A percentile compares a stretch with the other conserved stretches of the same genome.
These are phyloP conservation scores for Philonicus albiceps DNA, from an alignment of 2,888 invertebrate genomes.

Conservation along the genomic window DNA sequence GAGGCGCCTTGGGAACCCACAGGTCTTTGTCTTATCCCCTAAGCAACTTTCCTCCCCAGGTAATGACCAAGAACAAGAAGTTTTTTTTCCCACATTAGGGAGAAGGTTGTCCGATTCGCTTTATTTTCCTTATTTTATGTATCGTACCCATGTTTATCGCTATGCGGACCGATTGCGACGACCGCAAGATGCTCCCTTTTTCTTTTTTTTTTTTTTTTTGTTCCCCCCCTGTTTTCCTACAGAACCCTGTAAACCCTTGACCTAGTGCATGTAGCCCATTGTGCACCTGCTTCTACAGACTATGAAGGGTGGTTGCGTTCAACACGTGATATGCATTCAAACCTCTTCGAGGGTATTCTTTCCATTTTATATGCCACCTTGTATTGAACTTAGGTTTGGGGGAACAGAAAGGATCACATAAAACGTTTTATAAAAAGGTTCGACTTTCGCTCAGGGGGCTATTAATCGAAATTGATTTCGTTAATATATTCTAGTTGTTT, in stretches of 20 bases:
- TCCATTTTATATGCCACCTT: not conserved
- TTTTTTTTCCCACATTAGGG: slow-evolving; percentile 35
- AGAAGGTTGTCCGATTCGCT: slow-evolving; percentile 17
- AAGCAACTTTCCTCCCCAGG: slow-evolving; percentile 17
- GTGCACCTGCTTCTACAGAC: not conserved
- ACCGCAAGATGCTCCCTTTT: not conserved
- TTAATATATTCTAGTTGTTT: not conserved
- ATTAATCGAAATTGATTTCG: not conserved
- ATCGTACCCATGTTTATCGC: not conserved
- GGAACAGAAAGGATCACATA: not conserved
- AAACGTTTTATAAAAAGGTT: not conserved
- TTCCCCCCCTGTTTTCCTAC: not conserved
- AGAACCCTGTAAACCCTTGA: not conserved
- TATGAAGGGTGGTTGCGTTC: not conserved
- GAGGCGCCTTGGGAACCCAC: slow-evolving; percentile 6
- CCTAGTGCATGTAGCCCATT: slow-evolving; percentile 7
- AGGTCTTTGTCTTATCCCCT: slow-evolving; percentile 17
- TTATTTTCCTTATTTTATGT: not conserved
- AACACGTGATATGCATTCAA: slow-evolving; percentile 35
- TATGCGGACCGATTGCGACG: not conserved
- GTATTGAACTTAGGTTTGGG: not conserved
- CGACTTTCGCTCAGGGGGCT: not conserved
- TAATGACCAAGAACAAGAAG: not conserved
- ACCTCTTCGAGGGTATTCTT: not conserved
- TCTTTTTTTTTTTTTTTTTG: too few species aligned